These are phyloP conservation scores for Atta cephalotes DNA, from an alignment of 1,140 invertebrate species.

Conservation along the genomic window DNA sequence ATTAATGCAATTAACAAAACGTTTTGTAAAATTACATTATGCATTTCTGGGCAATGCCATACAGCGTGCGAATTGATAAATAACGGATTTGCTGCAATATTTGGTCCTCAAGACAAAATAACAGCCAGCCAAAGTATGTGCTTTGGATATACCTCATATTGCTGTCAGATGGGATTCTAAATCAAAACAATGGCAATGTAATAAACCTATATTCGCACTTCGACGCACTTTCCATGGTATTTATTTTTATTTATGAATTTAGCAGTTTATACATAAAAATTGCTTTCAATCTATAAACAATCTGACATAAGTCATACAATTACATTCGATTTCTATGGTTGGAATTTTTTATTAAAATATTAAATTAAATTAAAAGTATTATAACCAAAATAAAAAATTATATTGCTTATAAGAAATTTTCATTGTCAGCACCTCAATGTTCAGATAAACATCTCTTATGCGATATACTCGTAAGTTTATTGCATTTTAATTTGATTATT, in stretches of 20 bases:
- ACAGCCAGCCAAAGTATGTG: too few species aligned
- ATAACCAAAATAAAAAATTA: not conserved
- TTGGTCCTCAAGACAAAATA: too few species aligned
- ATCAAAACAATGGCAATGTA: constrained; percentile 87
- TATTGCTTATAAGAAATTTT: not conserved
- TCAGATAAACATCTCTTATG: constrained; percentile 3
- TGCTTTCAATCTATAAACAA: not conserved
- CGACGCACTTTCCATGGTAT: constrained; percentile 88
- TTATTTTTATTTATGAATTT: not conserved
- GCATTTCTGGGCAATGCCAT: too few species aligned
- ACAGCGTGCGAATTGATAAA: too few species aligned
- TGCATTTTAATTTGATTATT: not conserved
- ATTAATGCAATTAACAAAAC: too few species aligned
- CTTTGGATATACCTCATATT: too few species aligned
- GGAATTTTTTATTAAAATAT: not conserved
- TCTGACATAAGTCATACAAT: not conserved
- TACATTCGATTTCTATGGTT: not conserved
- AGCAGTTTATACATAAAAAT: not conserved
- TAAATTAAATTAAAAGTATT: not conserved
- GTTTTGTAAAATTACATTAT: too few species aligned
- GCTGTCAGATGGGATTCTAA: constrained; percentile 73
- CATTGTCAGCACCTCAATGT: not conserved
- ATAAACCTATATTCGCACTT: constrained; percentile 95
- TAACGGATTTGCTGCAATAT: too few species aligned
- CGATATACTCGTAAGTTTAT: not conserved